phyloP scores from a whole-genome alignment of 1,140 invertebrate species.

The Fopius arisanus region DNA sequence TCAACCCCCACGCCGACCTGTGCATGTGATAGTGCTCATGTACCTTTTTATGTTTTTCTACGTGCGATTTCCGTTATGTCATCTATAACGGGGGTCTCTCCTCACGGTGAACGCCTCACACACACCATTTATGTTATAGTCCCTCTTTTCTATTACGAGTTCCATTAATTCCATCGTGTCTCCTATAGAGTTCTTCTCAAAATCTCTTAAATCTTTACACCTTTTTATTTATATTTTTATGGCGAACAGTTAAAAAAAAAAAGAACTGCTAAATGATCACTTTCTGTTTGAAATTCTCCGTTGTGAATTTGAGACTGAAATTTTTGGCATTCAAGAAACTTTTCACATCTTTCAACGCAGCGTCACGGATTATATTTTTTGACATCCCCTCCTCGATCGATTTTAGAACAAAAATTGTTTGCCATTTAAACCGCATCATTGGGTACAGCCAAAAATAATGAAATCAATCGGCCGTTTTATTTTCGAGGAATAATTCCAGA shows the following conservation, averaged over 20 bases:
- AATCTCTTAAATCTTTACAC: too few species aligned
- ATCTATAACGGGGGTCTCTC: constrained; percentile 37
- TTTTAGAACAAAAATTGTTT: too few species aligned
- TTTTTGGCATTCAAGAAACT: too few species aligned
- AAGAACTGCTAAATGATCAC: background rate
- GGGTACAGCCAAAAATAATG: background rate
- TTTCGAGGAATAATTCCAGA: background rate
- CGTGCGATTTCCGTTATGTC: constrained; percentile 40
- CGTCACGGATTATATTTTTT: background rate
- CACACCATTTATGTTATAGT: background rate
- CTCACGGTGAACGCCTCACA: constrained; percentile 2
- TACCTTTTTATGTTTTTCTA: constrained; percentile 33
- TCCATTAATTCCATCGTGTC: constrained; percentile 1
- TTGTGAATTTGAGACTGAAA: background rate
- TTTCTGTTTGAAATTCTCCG: background rate
- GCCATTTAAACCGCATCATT: background rate
- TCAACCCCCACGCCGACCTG: background rate
- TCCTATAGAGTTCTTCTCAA: background rate
- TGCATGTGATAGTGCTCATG: background rate
- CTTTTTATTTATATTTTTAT: background rate
- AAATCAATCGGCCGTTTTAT: background rate
- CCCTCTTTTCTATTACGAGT: constrained; percentile 1
- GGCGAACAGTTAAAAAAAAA: background rate
- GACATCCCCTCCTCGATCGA: background rate
- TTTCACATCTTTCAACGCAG: background rate